These are phyloP conservation scores for Papilio demoleus DNA, from an alignment of 2,888 invertebrate genomes.

Conservation along the genomic window DNA sequence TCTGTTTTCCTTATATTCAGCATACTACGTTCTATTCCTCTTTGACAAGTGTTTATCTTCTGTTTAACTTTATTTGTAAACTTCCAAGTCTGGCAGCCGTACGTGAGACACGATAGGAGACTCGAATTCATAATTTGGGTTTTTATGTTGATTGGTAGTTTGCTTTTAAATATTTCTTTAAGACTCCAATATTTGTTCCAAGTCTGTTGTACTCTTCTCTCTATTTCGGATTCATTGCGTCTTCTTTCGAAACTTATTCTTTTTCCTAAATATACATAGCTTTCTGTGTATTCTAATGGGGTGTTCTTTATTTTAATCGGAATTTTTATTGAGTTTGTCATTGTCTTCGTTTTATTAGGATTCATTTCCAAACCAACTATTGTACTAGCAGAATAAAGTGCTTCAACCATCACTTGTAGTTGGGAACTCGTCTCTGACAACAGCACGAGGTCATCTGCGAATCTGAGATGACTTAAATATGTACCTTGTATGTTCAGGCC, in stretches of 20 bases:
- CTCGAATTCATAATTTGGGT: not conserved
- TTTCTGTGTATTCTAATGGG: conserved; percentile 6
- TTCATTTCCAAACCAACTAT: too few species aligned
- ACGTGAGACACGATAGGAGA: not conserved
- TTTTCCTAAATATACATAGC: conserved; percentile 26
- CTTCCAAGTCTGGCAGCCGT: not conserved
- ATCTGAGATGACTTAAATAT: too few species aligned
- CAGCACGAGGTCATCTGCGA: too few species aligned
- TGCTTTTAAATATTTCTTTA: conserved; percentile 2
- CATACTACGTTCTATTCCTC: conserved; percentile 17
- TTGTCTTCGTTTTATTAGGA: too few species aligned
- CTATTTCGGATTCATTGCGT: not conserved
- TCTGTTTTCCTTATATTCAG: not conserved
- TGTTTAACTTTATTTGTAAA: not conserved
- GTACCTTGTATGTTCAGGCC: too few species aligned
- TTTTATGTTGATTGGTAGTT: not conserved
- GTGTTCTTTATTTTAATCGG: conserved; percentile 7
- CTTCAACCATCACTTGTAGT: too few species aligned
- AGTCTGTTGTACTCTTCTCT: not conserved
- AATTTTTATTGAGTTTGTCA: conserved; percentile 24
- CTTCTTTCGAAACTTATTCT: conserved; percentile 7
- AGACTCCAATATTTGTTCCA: conserved; percentile 8
- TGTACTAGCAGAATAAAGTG: too few species aligned
- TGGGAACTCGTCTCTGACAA: too few species aligned
- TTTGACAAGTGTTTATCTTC: not conserved